These are phyloP conservation scores for Brachionus sp. DNA, from an alignment of 1,140 invertebrate genomes.

Conservation along the genomic window DNA sequence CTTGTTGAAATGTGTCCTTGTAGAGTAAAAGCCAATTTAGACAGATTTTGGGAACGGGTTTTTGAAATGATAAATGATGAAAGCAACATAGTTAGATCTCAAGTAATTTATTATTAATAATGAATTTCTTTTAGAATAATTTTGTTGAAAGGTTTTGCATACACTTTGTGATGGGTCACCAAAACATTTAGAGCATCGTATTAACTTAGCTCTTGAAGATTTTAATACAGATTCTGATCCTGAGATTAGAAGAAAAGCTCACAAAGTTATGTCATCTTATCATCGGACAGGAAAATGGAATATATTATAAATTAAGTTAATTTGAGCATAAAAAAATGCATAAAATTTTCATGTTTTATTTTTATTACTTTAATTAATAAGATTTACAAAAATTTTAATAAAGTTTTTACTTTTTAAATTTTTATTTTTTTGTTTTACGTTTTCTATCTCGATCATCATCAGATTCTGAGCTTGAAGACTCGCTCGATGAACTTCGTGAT, in stretches of 20 bases:
- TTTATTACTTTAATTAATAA: neutral
- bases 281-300: conserved; percentile 56
- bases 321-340: neutral
- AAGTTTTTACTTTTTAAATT: neutral
- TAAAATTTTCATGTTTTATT: neutral
- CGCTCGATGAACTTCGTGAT: neutral
- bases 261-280: conserved; percentile 53
- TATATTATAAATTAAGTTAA: conserved; percentile 50
- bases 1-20: conserved; percentile 58
- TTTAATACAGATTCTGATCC: conserved; percentile 54
- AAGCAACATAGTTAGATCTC: conserved; percentile 50
- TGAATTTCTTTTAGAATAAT: neutral
- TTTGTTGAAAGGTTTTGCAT: conserved; percentile 48
- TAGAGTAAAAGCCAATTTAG: conserved; percentile 53
- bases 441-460: neutral
- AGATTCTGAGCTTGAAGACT: neutral
- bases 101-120: no score
- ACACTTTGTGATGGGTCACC: conserved; percentile 57
- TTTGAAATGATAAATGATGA: conserved; percentile 53
- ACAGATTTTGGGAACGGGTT: conserved; percentile 56
- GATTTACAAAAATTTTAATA: neutral
- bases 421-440: neutral
- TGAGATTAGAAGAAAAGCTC: conserved; percentile 53
- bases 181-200: conserved; percentile 51
- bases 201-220: conserved; percentile 52